A percentile compares a stretch with the other conserved stretches of the same genome.
Conservation (phyloP, 2,797 vertebrate genomes). For the Pterois miles region DNA sequence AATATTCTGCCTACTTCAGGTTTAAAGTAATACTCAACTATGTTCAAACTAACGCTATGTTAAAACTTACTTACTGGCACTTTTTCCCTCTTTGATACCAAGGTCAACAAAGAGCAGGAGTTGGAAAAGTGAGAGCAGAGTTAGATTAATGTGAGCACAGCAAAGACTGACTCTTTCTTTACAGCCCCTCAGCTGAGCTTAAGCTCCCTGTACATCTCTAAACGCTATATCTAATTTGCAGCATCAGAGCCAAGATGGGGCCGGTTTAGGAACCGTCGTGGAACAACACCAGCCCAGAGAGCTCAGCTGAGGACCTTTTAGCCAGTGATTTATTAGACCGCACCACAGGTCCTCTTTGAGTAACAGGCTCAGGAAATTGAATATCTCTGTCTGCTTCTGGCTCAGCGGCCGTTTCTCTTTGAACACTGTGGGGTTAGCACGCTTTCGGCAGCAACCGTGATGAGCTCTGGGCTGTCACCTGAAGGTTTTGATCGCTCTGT, state of each 20-base stretch:
- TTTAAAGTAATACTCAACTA: background rate
- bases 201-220: slow-evolving; percentile 48
- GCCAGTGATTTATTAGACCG: slow-evolving; percentile 65
- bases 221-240: slow-evolving; percentile 58
- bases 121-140: slow-evolving; percentile 4
- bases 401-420: slow-evolving; percentile 15
- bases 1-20: too few species aligned
- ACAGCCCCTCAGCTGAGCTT: slow-evolving; percentile 35
- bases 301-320: slow-evolving; percentile 50
- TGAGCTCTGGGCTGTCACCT: slow-evolving; percentile 5
- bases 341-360: slow-evolving; percentile 40
- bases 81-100: background rate
- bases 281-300: slow-evolving; percentile 34
- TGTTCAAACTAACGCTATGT: background rate
- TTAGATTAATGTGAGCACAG: slow-evolving; percentile 11
- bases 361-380: slow-evolving; percentile 56
- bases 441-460: background rate
- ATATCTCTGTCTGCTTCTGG: slow-evolving; percentile 53
- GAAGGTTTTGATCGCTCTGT: slow-evolving; percentile 12
- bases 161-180: background rate
- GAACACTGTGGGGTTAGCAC: background rate
- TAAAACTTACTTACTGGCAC: background rate
- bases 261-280: slow-evolving; percentile 35
- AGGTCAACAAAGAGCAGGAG: background rate
- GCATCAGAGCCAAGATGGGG: slow-evolving; percentile 42